Conservation (phyloP, 2,113 vertebrate species). For the Tylochromis polylepis region DNA sequence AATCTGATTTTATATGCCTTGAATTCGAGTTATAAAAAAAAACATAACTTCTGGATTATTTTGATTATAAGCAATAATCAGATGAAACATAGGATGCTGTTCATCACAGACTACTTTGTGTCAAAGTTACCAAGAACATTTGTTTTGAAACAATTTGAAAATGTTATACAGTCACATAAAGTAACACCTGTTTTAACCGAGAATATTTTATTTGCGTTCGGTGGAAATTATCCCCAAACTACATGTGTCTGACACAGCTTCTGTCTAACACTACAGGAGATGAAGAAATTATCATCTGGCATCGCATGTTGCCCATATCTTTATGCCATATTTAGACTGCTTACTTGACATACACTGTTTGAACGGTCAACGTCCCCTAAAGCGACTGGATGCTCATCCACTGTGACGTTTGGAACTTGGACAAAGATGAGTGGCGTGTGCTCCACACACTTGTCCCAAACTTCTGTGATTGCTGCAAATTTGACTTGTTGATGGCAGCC, state of each 20-base stretch:
- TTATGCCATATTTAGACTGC: not conserved
- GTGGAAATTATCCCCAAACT: not conserved
- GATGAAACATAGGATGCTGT: not conserved
- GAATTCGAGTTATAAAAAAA: not conserved
- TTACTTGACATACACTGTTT: not conserved
- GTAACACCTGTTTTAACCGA: not conserved
- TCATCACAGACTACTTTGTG: not conserved
- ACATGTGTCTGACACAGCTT: rapidly evolving
- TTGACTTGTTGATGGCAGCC: not conserved
- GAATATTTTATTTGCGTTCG: not conserved
- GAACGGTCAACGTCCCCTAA: not conserved
- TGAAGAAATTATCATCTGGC: not conserved
- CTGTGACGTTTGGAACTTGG: rapidly evolving
- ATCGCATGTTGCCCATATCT: not conserved
- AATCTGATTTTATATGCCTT: not conserved
- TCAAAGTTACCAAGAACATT: not conserved
- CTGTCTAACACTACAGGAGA: not conserved
- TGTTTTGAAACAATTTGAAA: not conserved
- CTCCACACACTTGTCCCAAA: not conserved
- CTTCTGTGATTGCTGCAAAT: not conserved
- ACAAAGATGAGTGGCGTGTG: not conserved
- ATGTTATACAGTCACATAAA: not conserved
- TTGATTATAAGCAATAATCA: not conserved
- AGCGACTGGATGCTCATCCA: rapidly evolving
- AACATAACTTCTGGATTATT: rapidly evolving